Conservation (phyloP, 1,140 invertebrate species). For the Epicauta chinensis region DNA sequence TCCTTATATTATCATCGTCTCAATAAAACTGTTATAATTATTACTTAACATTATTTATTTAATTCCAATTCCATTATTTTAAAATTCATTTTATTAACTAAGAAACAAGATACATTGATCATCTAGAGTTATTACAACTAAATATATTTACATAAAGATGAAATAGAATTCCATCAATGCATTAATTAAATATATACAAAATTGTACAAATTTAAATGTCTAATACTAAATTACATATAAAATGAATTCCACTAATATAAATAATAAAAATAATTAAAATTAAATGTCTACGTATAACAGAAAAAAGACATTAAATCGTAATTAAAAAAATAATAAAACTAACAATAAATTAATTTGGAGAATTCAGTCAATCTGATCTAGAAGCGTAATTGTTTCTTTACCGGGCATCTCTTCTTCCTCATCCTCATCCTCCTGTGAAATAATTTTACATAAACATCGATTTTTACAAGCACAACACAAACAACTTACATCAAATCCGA, state of each 20-base stretch:
- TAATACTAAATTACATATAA: background rate
- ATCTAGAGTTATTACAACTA: background rate
- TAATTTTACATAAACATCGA: background rate
- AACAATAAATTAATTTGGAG: background rate
- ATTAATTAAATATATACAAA: background rate
- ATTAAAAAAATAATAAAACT: background rate
- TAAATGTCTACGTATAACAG: background rate
- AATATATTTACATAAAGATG: background rate
- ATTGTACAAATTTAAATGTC: background rate
- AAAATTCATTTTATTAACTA: no score
- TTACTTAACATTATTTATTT: no score
- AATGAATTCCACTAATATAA: background rate
- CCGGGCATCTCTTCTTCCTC: conserved; percentile 30
- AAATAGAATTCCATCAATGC: no score
- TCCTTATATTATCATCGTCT: no score
- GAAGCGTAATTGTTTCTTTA: conserved; percentile 34
- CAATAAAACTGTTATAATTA: no score
- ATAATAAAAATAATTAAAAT: background rate
- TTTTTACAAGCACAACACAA: background rate
- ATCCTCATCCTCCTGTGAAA: conserved; percentile 32
- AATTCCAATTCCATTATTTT: no score
- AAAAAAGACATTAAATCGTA: background rate
- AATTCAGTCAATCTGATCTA: conserved; percentile 31
- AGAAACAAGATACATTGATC: no score
- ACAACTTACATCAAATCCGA: conserved; percentile 73